Evolutionary conservation across 2,113 vertebrate genomes (phyloP), one percentile per base, ranked within the genome.

Genomic region (Nipponia nippon): DNA sequence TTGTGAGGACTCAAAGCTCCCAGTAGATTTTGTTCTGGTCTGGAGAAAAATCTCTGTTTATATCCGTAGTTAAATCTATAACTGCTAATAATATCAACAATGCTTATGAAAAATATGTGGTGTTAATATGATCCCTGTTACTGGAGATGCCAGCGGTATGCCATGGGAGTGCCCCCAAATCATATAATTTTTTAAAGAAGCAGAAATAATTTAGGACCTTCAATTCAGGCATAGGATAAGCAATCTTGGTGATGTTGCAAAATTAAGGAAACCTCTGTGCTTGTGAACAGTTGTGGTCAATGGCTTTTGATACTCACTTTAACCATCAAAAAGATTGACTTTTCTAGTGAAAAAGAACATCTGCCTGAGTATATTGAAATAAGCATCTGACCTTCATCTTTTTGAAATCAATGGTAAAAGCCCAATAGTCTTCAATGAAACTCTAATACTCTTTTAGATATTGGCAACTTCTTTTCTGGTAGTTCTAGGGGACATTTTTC

Each of bases 1-100:
- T 70, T 97, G 65, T 76, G 89, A 94, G 36, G 25, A 49, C 88
- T 95, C 83, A 59, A 82, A 94, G 69, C 46, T 89, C 81, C 29
- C 16, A 58, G 2, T 0, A 66, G 46, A 46, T 66, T 87, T 75
- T 91, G 40, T 49, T 75, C 17, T 62, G 52, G 9, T 46, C 32
- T 88, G 46, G 23, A 85, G 27, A 50, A 77, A 87, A 71, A 42
- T 58, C 2, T 11, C 50, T 84, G 6, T 80, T 53, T 72, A 20
- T 69, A 49, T 61, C 8, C 6, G 18, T 56, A 61, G 11, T 47
- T 85, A 40, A 78, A 50, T n/a, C 36, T 94, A 2, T 42, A 70
- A 44, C 56, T 73, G 38, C 14, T 88, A 92, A 47, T 83, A 75
- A 38, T 70, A 87, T 53, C 14, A 76, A 29, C 56, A 77, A 59